Evolutionary conservation across 2,797 vertebrate species (phyloP), one percentile per base, ranked within the genome.

Genomic region (Syncerus caffer): DNA sequence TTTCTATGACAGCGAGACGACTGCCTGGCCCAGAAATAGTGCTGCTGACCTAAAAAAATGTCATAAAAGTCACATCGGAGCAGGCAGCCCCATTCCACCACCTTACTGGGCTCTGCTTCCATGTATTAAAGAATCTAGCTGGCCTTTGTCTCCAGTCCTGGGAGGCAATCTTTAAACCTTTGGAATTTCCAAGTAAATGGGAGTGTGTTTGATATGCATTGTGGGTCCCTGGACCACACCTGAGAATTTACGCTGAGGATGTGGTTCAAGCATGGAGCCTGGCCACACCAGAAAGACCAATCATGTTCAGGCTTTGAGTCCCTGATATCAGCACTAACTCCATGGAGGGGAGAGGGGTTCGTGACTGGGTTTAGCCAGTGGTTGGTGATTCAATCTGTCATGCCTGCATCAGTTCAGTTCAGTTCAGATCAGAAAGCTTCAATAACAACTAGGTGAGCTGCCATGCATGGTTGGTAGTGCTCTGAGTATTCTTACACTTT

Each of bases 1-100:
- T 78, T 90, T 85, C 64, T 84, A 23, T 58, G 53, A 86, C 25
- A 84, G 62, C 53, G 38, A 87, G 25, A 62, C 47, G n/a, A 85
- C 55, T 62, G 51, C 55, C 47, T 92, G 47, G 50, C 67, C 94
- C 47, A 89, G 76, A 95, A 96, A 85, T 50, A 96, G 94, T 60
- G 57, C 47, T 87, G 83, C 89, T 96, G 93, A 97, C 83, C 83
- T 85, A 89, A 92, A 97, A 94, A 94, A 90, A 84, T 29, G 57
- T 87, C 90, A 95, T 62, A 47, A 82, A 80, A 89, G 79, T 94
- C 67, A 50, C 9, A 53, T 78, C 34, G 11, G 34, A 96, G 84
- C 78, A 8, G 79, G 78, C 47, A 50, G 25, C 57, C 62, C 31
- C 42, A 25, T 83, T 67, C 58, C 14, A 58, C 38, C n/a, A 67